Conservation (phyloP, 2,797 vertebrate species). For the Alca torda region DNA sequence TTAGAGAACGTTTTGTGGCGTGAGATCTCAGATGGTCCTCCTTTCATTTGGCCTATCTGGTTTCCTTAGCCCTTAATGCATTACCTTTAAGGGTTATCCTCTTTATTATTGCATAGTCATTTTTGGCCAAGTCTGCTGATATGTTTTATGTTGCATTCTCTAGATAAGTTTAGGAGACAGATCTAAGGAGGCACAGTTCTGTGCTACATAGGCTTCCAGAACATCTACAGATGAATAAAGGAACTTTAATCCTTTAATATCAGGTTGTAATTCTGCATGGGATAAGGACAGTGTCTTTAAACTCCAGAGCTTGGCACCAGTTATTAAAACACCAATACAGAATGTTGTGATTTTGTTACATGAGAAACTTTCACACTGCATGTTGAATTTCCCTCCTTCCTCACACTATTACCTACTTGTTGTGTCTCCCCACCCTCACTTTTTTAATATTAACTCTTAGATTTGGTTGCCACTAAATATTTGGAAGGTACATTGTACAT, state of each 20-base stretch:
- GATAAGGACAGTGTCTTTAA: not conserved
- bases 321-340: not conserved
- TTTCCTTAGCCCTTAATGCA: not conserved
- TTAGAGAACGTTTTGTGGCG: not conserved
- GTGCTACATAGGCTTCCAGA: not conserved
- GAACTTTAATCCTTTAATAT: not conserved
- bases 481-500: not conserved
- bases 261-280: constrained; percentile 5
- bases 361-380: not conserved
- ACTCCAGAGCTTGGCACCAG: not conserved
- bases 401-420: not conserved
- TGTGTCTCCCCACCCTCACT: not conserved
- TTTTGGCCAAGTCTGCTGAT: not conserved
- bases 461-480: not conserved
- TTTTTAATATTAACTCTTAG: not conserved
- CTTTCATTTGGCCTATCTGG: not conserved
- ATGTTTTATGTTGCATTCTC: not conserved
- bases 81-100: not conserved
- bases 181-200: not conserved
- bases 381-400: not conserved
- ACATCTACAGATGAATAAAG: not conserved
- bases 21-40: not conserved
- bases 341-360: not conserved
- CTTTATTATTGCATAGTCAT: not conserved
- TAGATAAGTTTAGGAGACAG: not conserved